Conservation (phyloP, 2,113 vertebrate species). For the Sinocyclocheilus maitianheensis region DNA sequence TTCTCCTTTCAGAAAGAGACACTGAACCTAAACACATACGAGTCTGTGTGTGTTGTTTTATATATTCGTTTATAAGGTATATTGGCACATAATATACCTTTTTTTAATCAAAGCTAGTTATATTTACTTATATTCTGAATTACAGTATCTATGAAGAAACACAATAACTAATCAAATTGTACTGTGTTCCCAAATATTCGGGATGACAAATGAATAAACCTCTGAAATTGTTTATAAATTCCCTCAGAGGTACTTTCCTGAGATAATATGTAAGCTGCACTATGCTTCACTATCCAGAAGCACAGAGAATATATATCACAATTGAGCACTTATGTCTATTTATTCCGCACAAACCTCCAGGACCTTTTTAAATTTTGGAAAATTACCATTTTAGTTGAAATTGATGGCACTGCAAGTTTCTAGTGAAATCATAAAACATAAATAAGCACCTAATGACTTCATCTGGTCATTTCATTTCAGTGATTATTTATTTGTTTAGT, state of each 20-base stretch:
- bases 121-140: slow-evolving; percentile 18
- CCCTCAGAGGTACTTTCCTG: slow-evolving; percentile 18
- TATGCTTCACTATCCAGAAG: not conserved
- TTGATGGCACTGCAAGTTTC: not conserved
- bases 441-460: not conserved
- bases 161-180: not conserved
- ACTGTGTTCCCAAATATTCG: not conserved
- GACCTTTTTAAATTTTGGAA: not conserved
- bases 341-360: not conserved
- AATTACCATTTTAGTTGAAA: no score
- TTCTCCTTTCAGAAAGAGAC: not conserved
- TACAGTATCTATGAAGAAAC: not conserved
- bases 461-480: not conserved
- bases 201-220: not conserved
- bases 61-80: slow-evolving; percentile 1
- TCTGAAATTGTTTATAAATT: not conserved
- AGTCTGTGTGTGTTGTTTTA: not conserved
- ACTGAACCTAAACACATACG: not conserved
- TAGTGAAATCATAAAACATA: not conserved
- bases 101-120: slow-evolving; percentile 1
- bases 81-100: not conserved
- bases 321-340: not conserved
- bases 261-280: slow-evolving; percentile 12
- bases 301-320: not conserved
- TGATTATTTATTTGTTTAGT: slow-evolving; percentile 1